Percentiles rank a stretch among this genome's conserved stretches.
Conservation (phyloP, 2,113 vertebrate species). For the Megaptera novaeangliae region DNA sequence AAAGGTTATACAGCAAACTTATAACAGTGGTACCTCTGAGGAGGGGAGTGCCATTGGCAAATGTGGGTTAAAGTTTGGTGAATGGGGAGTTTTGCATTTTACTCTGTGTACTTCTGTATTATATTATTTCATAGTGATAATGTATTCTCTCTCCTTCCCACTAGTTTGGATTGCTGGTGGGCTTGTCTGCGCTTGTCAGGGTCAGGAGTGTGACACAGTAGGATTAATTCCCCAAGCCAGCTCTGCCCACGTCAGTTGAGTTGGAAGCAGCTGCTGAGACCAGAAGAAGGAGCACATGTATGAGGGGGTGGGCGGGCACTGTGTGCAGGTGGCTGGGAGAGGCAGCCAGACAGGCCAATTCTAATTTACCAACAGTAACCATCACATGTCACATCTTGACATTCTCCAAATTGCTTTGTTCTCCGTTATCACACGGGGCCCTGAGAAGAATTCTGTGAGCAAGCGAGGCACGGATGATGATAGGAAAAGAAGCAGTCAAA, state of each 20-base stretch:
- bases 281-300: neutral
- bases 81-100: slow-evolving; percentile 22
- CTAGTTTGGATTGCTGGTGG: slow-evolving; percentile 13
- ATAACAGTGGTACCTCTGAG: neutral
- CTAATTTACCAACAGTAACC: slow-evolving; percentile 30
- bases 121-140: neutral
- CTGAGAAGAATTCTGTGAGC: slow-evolving; percentile 31
- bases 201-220: slow-evolving; percentile 13
- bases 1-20: neutral
- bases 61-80: neutral
- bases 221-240: neutral
- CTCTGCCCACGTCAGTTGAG: neutral
- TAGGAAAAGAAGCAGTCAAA: slow-evolving; percentile 13
- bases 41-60: neutral
- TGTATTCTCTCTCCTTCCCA: neutral
- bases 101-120: neutral
- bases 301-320: neutral
- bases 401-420: slow-evolving; percentile 21
- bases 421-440: neutral
- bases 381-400: neutral
- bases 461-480: neutral
- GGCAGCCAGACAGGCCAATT: neutral
- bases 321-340: neutral
- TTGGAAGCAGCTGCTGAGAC: slow-evolving; percentile 33
- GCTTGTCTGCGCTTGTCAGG: neutral